A percentile compares a stretch with the other conserved stretches of the same genome.
Conservation (phyloP, 2,113 vertebrate species). For the Brachionichthys hirsutus region DNA sequence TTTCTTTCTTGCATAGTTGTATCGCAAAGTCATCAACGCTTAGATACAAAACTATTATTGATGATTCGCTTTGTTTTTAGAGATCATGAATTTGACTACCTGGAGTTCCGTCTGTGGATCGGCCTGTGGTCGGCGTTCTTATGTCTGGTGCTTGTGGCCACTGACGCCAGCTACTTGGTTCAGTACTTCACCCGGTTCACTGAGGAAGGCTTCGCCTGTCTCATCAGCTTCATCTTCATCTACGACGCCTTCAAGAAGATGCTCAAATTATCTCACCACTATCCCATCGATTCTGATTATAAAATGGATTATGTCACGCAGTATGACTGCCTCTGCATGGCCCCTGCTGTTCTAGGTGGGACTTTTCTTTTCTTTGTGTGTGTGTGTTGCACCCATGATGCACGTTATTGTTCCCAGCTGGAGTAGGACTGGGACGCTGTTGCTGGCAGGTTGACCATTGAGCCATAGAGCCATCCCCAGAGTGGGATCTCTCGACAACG, state of each 20-base stretch:
- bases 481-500: not conserved
- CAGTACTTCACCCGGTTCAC: slow-evolving; percentile 99
- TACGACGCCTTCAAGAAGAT: slow-evolving; percentile 99
- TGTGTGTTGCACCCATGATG: not conserved
- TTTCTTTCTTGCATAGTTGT: too few relatives aligned
- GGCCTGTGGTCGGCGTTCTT: slow-evolving; percentile 96
- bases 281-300: slow-evolving; percentile 89
- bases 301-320: slow-evolving; percentile 83
- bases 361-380: not conserved
- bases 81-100: slow-evolving; percentile 90
- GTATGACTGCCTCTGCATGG: slow-evolving; percentile 89
- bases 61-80: slow-evolving; percentile 57
- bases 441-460: not conserved
- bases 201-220: slow-evolving; percentile 94
- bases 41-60: too few relatives aligned
- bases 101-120: slow-evolving; percentile 98
- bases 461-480: not conserved
- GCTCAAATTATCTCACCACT: slow-evolving; percentile 91
- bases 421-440: not conserved
- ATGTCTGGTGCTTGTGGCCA: slow-evolving; percentile 91
- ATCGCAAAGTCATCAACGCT: too few relatives aligned
- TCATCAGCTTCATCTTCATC: slow-evolving; percentile 99
- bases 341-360: slow-evolving; percentile 81
- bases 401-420: not conserved
- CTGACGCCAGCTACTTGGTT: slow-evolving; percentile 94